Percentiles rank a stretch among this genome's conserved stretches.
These are phyloP conservation scores for Elysia crispata DNA, from an alignment of 2,888 invertebrate species.

Conservation along the genomic window DNA sequence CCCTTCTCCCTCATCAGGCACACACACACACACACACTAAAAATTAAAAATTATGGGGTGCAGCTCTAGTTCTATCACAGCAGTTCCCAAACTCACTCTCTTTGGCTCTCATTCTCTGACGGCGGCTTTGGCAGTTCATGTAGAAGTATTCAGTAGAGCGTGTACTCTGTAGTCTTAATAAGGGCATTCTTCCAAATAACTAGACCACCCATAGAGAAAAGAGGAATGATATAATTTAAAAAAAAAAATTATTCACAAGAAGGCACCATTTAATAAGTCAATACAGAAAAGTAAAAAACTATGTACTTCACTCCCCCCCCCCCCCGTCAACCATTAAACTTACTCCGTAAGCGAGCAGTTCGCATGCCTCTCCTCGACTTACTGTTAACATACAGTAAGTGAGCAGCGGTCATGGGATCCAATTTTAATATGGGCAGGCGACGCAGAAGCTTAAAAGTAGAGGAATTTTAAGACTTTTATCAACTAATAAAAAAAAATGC, in stretches of 20 bases:
- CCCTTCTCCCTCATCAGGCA: too few species aligned
- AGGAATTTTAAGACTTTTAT: too few species aligned
- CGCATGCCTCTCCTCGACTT: conserved; percentile 43
- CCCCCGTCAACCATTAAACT: conserved; percentile 16
- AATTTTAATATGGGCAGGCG: conserved; percentile 44
- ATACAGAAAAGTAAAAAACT: too few species aligned
- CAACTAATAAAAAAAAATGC: conserved; percentile 6
- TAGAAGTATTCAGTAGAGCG: conserved; percentile 40
- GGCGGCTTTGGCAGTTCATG: conserved; percentile 40
- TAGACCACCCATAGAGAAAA: not conserved
- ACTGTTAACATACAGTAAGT: conserved; percentile 46
- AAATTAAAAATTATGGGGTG: too few species aligned
- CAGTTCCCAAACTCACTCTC: conserved; percentile 25
- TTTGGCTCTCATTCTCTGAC: conserved; percentile 38
- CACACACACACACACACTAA: too few species aligned
- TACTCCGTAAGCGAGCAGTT: conserved; percentile 45
- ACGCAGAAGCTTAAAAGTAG: conserved; percentile 19
- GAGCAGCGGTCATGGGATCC: conserved; percentile 44
- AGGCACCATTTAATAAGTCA: not conserved
- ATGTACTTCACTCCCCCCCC: too few species aligned
- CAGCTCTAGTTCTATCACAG: not conserved
- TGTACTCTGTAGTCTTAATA: conserved; percentile 18
- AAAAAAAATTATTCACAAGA: not conserved
- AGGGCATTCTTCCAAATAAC: conserved; percentile 45
- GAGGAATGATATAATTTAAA: not conserved